A percentile compares a stretch with the other conserved stretches of the same genome.
Conservation (phyloP, 2,113 vertebrate genomes). For the Uropsilus gracilis region DNA sequence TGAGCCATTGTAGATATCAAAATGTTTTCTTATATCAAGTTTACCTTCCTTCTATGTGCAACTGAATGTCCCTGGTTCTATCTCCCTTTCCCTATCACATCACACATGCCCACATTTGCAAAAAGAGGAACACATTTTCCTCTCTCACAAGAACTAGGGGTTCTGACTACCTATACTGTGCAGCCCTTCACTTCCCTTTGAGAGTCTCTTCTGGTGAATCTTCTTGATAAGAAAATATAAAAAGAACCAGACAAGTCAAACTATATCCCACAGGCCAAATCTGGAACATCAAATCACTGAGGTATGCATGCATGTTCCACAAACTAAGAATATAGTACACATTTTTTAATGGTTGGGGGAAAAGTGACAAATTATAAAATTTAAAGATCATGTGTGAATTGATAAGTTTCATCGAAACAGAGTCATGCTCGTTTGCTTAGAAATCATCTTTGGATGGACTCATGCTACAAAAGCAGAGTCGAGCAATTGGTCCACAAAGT, state of each 20-base stretch:
- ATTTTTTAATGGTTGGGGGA: background rate
- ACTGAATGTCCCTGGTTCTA: background rate
- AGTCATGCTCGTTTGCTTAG: background rate
- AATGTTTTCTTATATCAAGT: background rate
- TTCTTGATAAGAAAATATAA: background rate
- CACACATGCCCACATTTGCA: background rate
- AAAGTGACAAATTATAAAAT: constrained; percentile 16
- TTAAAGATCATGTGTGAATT: background rate
- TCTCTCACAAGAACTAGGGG: background rate
- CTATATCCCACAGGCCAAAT: background rate
- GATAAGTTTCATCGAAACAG: background rate
- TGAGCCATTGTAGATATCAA: background rate
- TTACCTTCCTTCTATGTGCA: background rate
- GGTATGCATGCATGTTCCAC: background rate
- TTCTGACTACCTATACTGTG: background rate
- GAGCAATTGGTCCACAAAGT: background rate
- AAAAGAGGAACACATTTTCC: background rate
- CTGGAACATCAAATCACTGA: background rate
- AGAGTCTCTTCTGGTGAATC: background rate
- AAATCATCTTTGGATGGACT: background rate
- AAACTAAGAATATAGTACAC: background rate
- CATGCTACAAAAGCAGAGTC: background rate
- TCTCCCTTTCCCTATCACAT: background rate
- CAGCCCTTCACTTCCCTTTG: background rate
- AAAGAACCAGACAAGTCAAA: background rate